These are phyloP conservation scores for Grallaria varia DNA, from an alignment of 2,113 vertebrate species.

Conservation along the genomic window DNA sequence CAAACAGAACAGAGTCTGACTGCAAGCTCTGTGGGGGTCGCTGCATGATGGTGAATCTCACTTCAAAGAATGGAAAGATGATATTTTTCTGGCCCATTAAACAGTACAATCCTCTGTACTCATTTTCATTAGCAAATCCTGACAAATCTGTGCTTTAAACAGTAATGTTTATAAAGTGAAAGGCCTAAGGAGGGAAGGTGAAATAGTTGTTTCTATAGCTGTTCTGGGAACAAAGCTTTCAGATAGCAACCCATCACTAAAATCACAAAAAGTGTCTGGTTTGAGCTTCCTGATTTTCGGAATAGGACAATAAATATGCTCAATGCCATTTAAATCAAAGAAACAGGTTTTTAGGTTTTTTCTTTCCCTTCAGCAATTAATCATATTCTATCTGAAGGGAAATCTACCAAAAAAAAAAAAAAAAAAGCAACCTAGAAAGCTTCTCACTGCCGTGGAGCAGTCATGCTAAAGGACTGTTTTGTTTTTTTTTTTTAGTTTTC, in stretches of 20 bases:
- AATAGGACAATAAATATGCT: background rate
- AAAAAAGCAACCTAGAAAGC: background rate
- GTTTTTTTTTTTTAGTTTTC: too few species aligned
- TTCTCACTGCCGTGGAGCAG: background rate
- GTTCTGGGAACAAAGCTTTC: background rate
- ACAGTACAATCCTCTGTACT: background rate
- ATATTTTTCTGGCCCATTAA: background rate
- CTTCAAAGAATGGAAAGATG: background rate
- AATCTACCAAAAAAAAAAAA: background rate
- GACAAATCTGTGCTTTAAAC: background rate
- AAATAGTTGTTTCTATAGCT: background rate
- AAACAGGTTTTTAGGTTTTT: background rate
- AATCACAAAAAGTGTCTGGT: background rate
- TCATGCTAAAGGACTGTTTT: background rate
- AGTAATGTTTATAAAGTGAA: background rate
- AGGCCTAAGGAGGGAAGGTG: background rate
- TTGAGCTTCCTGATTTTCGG: constrained; percentile 22
- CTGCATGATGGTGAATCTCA: background rate
- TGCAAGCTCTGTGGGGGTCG: background rate
- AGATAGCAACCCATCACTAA: background rate
- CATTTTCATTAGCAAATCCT: background rate
- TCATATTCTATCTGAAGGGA: background rate
- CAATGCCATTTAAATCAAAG: background rate
- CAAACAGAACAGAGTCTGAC: background rate
- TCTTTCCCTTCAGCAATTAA: constrained; percentile 5